Base-by-base conservation (phyloP, 2,888 invertebrate genomes). In the Hermodice carunculata region DNA sequence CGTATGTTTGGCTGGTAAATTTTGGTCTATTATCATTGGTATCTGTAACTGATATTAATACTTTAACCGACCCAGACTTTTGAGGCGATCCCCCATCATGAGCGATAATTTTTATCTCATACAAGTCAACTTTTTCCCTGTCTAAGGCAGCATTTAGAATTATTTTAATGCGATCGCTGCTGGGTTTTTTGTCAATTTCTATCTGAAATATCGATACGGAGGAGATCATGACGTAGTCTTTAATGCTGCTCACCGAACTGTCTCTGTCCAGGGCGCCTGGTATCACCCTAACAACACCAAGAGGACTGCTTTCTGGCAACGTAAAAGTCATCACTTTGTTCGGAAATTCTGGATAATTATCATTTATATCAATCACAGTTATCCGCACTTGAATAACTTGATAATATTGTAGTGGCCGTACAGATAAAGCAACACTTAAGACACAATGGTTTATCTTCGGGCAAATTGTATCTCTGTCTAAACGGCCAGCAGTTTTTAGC, bases 391-490 rank as follows among this genome's bases (percentile, higher is more conserved):
- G 37, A 28, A 60, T 60, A 31, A 60, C 31, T 32, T 42, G 51
- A 43, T 52, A 60, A 49, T 28, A 60, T 32, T 26, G 22, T 14
- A 52, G 51, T 11, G 60, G 60, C 5, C 49, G 37, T 3, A 60
- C 31, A 24, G 60, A 51, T 24, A 60, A 51, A 26, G 51, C 60
- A 1, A 43, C 52, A 3, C 26, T n/a, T 28, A 60, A n/a, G 19
- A 19, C 29, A 29, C 60, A 60, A 17, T 22, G 28, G 6, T n/a
- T 43, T 24, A 43, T 26, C 29, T 14, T 14, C n/a, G n/a, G n/a
- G 31, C 60, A 60, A 3, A 52, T 48, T 29, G 28, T 19, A 48
- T 60, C 60, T 3, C 60, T 37, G 60, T 60, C 60, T 3, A 52
- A n/a, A 22, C 60, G 26, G 3, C 37, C 34, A 8, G 49, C 49